These are phyloP conservation scores for Callospermophilus lateralis DNA, from an alignment of 2,113 vertebrate species.

Conservation along the genomic window DNA sequence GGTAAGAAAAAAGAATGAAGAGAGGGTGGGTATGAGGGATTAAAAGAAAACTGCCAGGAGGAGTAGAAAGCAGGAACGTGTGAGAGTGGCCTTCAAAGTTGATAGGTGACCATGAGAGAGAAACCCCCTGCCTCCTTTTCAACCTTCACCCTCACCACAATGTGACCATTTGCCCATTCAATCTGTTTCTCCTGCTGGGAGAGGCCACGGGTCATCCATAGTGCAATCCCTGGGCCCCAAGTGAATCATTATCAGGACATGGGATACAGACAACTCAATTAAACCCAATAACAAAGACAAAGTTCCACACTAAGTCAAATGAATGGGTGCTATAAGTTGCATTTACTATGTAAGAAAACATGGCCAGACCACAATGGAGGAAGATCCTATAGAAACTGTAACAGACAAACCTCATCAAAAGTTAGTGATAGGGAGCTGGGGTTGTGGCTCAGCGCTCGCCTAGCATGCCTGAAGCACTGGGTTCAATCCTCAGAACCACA, in stretches of 20 bases:
- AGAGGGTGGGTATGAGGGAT: not conserved
- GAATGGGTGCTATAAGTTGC: not conserved
- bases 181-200: not conserved
- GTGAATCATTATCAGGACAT: not conserved
- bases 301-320: not conserved
- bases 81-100: not conserved
- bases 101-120: not conserved
- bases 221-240: not conserved
- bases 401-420: not conserved
- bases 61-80: not conserved
- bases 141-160: not conserved
- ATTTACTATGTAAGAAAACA: not conserved
- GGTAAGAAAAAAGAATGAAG: constrained; percentile 35
- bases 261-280: not conserved
- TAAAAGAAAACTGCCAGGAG: not conserved
- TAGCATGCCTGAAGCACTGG: no score
- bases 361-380: not conserved
- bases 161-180: not conserved
- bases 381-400: not conserved
- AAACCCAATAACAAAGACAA: not conserved
- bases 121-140: not conserved
- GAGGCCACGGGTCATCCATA: not conserved
- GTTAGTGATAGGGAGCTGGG: not conserved
- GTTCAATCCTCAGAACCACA: no score
- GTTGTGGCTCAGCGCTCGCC: no score